Evolutionary conservation across 2,888 invertebrate genomes (phyloP).

Genomic region (Agonum fuliginosum): DNA sequence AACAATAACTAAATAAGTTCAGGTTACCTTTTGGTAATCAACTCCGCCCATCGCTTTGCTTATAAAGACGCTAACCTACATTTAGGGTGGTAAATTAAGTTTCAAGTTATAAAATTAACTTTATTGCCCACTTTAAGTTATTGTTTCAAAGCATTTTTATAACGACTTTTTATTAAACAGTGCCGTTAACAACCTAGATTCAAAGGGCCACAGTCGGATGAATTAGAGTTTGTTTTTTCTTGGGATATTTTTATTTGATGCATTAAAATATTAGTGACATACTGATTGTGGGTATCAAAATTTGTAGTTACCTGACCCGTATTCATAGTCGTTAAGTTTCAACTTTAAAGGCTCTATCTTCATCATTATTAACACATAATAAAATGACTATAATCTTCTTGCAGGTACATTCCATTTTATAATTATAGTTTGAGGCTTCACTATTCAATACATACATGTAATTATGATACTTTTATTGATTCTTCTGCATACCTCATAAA

Average conservation of each 20-base stretch:
- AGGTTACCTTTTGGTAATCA: not conserved
- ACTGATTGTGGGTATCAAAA: constrained; percentile 28
- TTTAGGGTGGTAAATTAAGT: constrained; percentile 43
- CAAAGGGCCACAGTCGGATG: constrained; percentile 17
- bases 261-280: constrained; percentile 14
- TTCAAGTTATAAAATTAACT: constrained; percentile 52
- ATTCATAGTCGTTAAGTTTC: constrained; percentile 12
- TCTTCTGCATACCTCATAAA: not conserved
- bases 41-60: constrained; percentile 8
- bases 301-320: constrained; percentile 30
- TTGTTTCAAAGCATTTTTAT: constrained; percentile 45
- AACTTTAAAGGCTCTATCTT: constrained; percentile 10
- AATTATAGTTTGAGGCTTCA: constrained; percentile 27
- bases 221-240: constrained; percentile 1
- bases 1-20: constrained; percentile 16
- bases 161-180: constrained; percentile 47
- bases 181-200: constrained; percentile 52
- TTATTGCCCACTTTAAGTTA: constrained; percentile 50
- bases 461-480: constrained; percentile 19
- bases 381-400: constrained; percentile 32
- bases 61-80: constrained; percentile 43
- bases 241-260: not conserved
- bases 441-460: constrained; percentile 20
- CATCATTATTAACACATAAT: constrained; percentile 38
- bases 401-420: constrained; percentile 15